phyloP scores from a whole-genome alignment of 2,888 invertebrate genomes.

The Gisinianus flammeolus region DNA sequence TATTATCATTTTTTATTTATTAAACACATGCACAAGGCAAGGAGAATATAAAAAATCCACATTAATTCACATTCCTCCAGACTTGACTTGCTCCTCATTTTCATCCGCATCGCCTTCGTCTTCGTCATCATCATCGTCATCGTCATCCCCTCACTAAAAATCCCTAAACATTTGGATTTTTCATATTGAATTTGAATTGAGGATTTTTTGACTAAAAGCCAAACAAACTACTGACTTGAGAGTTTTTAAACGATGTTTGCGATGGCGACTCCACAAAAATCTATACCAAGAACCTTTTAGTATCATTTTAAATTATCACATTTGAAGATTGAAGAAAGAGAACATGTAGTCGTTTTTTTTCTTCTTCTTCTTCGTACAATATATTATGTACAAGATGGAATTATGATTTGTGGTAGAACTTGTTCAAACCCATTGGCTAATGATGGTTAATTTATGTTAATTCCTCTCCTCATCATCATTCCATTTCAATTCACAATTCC shows the following conservation, averaged over 20 bases:
- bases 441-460: slow-evolving; percentile 21
- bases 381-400: background rate
- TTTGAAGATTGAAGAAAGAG: background rate
- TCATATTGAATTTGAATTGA: no score
- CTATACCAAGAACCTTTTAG: no score
- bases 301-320: no score
- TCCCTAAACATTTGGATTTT: no score
- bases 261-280: no score
- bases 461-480: slow-evolving; percentile 16
- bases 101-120: background rate
- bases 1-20: slow-evolving; percentile 22
- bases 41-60: no score
- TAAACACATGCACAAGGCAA: slow-evolving; percentile 22
- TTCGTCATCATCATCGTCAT: no score
- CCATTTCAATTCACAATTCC: no score
- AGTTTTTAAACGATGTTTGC: no score
- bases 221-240: background rate
- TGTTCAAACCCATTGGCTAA: slow-evolving; percentile 6
- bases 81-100: no score
- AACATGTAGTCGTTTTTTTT: background rate
- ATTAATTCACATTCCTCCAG: no score
- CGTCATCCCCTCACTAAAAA: no score
- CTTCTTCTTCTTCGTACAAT: background rate
- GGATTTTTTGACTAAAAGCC: slow-evolving; percentile 3
- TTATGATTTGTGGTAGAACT: slow-evolving; percentile 17